Evolutionary conservation across 2,888 invertebrate species (phyloP).

Genomic region (Tholera decimalis): DNA sequence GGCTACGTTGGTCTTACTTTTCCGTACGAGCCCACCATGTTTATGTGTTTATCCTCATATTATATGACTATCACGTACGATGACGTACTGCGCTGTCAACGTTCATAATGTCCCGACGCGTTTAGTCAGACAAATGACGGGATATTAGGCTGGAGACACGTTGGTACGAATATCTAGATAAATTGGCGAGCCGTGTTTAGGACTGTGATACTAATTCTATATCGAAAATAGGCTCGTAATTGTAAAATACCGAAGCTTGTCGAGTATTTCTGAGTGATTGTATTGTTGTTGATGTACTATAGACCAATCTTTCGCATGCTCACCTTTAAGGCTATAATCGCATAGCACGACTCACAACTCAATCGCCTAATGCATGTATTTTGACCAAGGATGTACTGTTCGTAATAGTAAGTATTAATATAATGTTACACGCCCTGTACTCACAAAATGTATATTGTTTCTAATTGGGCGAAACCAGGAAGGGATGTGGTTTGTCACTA

Average conservation of each 20-base stretch:
- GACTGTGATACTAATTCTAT: neutral
- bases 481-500: no score
- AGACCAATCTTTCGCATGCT: no score
- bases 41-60: conserved; percentile 55
- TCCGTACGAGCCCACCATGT: conserved; percentile 27
- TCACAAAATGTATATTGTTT: no score
- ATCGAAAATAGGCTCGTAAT: neutral
- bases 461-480: no score
- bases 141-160: conserved; percentile 55
- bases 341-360: no score
- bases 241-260: neutral
- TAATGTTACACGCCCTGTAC: no score
- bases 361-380: no score
- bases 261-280: no score
- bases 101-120: conserved; percentile 72
- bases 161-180: conserved; percentile 48
- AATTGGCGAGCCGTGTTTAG: conserved; percentile 17
- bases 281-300: no score
- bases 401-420: no score
- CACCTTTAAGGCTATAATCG: no score
- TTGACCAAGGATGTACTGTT: no score
- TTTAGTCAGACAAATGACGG: conserved; percentile 76
- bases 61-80: conserved; percentile 68
- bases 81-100: conserved; percentile 74
- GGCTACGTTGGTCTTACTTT: conserved; percentile 37